Conservation (phyloP, 23 tunicate species). For the Diplosoma virens region DNA sequence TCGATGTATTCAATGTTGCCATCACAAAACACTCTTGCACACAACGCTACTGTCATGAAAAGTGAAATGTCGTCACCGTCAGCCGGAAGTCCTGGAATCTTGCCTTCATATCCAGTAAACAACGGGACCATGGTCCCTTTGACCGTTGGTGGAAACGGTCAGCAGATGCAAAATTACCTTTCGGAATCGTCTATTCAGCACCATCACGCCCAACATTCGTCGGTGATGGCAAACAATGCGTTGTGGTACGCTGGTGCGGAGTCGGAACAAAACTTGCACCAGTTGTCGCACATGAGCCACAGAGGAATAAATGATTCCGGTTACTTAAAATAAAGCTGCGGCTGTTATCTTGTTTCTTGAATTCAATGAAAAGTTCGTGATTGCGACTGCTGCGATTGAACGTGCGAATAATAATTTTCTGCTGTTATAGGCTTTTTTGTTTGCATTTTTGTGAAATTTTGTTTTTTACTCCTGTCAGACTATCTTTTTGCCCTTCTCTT, state of each 20-base stretch:
- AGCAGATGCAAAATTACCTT: slow-evolving; percentile 33
- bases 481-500: too few species aligned
- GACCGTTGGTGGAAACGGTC: slow-evolving; percentile 13
- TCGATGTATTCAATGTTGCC: slow-evolving; percentile 46
- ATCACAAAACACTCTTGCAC: slow-evolving; percentile 46
- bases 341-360: too few species aligned
- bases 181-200: slow-evolving; percentile 23
- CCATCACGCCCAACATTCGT: slow-evolving; percentile 48
- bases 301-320: slow-evolving; percentile 27
- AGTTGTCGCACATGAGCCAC: slow-evolving; percentile 43
- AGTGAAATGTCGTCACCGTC: slow-evolving; percentile 82
- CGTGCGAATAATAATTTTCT: too few species aligned
- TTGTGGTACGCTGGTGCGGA: slow-evolving; percentile 84
- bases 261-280: slow-evolving; percentile 28
- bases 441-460: too few species aligned
- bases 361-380: too few species aligned
- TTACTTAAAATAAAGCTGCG: slow-evolving; percentile 42
- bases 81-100: slow-evolving; percentile 49
- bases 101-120: slow-evolving; percentile 44
- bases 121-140: slow-evolving; percentile 13
- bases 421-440: too few species aligned
- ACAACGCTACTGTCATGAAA: slow-evolving; percentile 48
- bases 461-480: too few species aligned
- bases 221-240: slow-evolving; percentile 45
- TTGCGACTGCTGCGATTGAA: too few species aligned